Base-by-base conservation (phyloP, 1,140 invertebrate species). In the Radopholus similis region DNA sequence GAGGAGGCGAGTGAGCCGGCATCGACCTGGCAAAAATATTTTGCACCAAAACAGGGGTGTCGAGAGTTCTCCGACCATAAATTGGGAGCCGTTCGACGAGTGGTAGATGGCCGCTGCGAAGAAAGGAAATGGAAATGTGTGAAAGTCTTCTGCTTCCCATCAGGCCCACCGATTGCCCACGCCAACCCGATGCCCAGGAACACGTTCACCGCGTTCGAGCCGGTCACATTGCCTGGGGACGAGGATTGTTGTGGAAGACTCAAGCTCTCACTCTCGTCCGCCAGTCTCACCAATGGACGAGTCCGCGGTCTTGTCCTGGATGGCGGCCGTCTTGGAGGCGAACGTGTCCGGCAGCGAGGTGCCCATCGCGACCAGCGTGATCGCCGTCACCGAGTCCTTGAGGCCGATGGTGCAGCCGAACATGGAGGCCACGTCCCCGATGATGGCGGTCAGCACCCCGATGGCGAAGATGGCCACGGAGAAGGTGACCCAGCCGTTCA, bases 401-500 rank as follows among this genome's bases (percentile, higher is more conserved):
- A 98, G 89, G 42, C 93, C 93, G 28, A 97, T 87, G n/a, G 91
- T 95, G 82, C 93, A 97, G 68, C 95, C 95, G 81, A 98, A 95
- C 84, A 93, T 90, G 2, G 91, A 91, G 4, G 95, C 94, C 8
- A 96, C 86, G 84, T 98, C 95, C 40, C 94, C 94, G 81, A 97
- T 96, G 58, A 97, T 79, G 0, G 93, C 93, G 1, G 95, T 98
- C 64, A 97, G 88, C 4, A 95, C 72, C 11, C 94, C 95, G 83
- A 97, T 97, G 74, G 89, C 88, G n/a, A 90, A 79, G 80, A 98
- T 97, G 35, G 92, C 93, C 13, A 91, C 86, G 42, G 91, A 86
- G 84, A 98, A 98, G 83, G 92, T 95, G 0, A 93, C 84, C 86
- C 95, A 97, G 30, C 77, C 77, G 60, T 77, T 81, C 15, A 63